Percentiles rank a stretch among this genome's conserved stretches.
Evolutionary conservation across 2,113 vertebrate species (phyloP).

Genomic region (Odobenus rosmarus): DNA sequence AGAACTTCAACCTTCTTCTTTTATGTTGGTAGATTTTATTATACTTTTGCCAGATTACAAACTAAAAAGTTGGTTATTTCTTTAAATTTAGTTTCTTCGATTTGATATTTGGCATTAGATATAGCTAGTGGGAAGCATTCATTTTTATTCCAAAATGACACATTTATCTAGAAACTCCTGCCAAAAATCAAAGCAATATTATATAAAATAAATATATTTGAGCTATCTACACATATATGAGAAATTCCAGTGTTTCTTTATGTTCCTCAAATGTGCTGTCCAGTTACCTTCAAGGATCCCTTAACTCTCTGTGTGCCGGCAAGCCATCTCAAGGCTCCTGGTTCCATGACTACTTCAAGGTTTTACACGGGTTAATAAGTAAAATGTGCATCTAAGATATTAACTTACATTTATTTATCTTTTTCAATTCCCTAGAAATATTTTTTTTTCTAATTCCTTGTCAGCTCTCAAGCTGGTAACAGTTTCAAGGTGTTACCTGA

Average conservation of each 20-base stretch:
- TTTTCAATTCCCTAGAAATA: background rate
- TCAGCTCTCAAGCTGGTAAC: background rate
- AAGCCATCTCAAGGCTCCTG: background rate
- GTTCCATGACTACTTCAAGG: background rate
- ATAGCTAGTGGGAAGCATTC: background rate
- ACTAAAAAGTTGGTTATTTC: background rate
- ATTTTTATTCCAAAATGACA: background rate
- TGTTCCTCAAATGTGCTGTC: background rate
- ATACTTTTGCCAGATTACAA: background rate
- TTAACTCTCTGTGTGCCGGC: background rate
- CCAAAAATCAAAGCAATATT: background rate
- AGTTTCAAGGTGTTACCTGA: background rate
- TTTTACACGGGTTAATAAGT: background rate
- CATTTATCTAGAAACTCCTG: background rate
- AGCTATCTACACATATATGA: background rate
- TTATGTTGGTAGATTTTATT: background rate
- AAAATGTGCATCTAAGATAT: background rate
- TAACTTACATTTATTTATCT: background rate
- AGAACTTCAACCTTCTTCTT: background rate
- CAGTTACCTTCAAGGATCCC: background rate
- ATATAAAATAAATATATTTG: background rate
- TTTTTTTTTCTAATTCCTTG: background rate
- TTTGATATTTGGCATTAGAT: conserved; percentile 7
- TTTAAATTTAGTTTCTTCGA: background rate
- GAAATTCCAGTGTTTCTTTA: background rate